phyloP scores from a whole-genome alignment of 2,888 invertebrate genomes.

The Diabrotica balteata region DNA sequence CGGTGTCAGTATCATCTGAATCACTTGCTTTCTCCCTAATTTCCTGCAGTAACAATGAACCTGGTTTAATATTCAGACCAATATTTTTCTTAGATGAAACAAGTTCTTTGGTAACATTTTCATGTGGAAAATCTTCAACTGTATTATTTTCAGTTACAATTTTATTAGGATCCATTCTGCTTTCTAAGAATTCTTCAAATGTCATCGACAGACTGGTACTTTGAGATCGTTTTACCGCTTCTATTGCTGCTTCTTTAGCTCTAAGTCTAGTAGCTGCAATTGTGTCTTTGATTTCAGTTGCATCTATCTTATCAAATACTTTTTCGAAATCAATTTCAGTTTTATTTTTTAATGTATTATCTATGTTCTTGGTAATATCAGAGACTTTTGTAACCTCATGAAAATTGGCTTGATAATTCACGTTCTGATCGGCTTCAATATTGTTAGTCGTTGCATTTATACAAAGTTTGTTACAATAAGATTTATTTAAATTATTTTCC shows the following conservation, averaged over 20 bases:
- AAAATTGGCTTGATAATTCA: background rate
- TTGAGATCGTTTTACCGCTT: slow-evolving; percentile 18
- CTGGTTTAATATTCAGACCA: slow-evolving; percentile 8
- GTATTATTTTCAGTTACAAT: slow-evolving; percentile 21
- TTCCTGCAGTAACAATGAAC: slow-evolving; percentile 11
- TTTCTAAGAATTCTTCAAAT: slow-evolving; percentile 34
- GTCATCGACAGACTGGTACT: slow-evolving; percentile 27
- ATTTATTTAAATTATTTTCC: background rate
- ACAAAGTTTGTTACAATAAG: background rate
- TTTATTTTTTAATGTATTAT: background rate
- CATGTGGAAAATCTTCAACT: slow-evolving; percentile 4
- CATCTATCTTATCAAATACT: slow-evolving; percentile 1
- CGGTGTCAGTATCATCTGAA: slow-evolving; percentile 18
- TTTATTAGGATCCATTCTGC: slow-evolving; percentile 5
- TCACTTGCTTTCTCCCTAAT: slow-evolving; percentile 17
- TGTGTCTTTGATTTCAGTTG: background rate
- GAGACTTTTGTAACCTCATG: background rate
- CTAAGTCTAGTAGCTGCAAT: background rate
- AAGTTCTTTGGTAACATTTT: background rate
- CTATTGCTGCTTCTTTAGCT: slow-evolving; percentile 21
- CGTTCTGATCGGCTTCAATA: background rate
- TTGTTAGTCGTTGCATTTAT: background rate
- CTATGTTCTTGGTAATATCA: background rate
- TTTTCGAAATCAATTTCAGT: background rate
- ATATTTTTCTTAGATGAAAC: background rate